phyloP scores from a whole-genome alignment of 1,140 invertebrate genomes.

The Drosophila ohnishii region DNA sequence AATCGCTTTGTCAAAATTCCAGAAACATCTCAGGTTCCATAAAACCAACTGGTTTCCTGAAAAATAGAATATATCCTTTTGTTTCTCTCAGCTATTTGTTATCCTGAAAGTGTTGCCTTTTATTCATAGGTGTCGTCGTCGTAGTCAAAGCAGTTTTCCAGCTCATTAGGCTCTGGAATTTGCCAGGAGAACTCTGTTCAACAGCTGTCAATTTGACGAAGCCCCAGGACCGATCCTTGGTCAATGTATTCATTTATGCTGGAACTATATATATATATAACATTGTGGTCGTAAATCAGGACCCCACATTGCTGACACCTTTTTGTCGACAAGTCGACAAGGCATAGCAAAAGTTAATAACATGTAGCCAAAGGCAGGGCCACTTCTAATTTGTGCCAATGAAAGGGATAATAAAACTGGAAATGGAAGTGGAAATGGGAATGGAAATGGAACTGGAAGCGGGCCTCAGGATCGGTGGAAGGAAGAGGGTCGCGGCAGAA shows the following conservation, averaged over 20 bases:
- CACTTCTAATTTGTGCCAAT: conserved; percentile 58
- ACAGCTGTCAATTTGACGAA: conserved; percentile 58
- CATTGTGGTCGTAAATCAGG: conserved; percentile 67
- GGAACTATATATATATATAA: background rate
- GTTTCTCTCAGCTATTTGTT: conserved; percentile 28
- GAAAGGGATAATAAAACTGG: conserved; percentile 52
- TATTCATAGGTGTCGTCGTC: conserved; percentile 14
- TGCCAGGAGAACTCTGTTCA: conserved; percentile 35
- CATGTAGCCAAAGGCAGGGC: conserved; percentile 48
- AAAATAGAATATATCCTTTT: conserved; percentile 15
- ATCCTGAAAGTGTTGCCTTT: conserved; percentile 36
- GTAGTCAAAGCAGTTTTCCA: conserved; percentile 44
- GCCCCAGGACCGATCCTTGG: conserved; percentile 9
- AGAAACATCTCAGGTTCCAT: conserved; percentile 23
- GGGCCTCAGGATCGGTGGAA: conserved; percentile 4
- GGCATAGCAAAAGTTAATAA: conserved; percentile 73
- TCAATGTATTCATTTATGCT: conserved; percentile 37
- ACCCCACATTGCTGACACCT: conserved; percentile 45
- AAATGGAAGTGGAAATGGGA: conserved; percentile 32
- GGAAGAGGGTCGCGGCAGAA: conserved; percentile 21
- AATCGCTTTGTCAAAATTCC: conserved; percentile 4
- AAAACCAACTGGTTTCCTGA: conserved; percentile 16
- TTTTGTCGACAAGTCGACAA: conserved; percentile 68
- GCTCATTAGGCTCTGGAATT: conserved; percentile 39
- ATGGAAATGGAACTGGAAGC: conserved; percentile 7